Base-by-base conservation (phyloP, 2,113 vertebrate species). In the Ardeotis arabs region DNA sequence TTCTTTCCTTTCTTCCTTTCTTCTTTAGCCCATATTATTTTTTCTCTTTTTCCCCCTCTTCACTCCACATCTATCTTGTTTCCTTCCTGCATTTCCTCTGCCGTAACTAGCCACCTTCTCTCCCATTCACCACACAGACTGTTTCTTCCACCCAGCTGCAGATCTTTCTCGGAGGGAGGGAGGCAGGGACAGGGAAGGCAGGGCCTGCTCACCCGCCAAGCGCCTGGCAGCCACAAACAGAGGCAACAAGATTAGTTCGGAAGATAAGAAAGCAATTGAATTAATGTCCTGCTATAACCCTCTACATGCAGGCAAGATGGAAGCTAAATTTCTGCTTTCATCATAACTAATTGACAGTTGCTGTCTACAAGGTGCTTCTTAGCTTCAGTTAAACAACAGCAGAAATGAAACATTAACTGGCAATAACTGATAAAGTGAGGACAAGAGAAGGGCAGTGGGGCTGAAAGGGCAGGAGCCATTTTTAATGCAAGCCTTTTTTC, bases 251-350 rank as follows among this genome's bases (percentile, higher is more conserved):
- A 60, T 87, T 33, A 84, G 29, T 67, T 79, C 50, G 82, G 83
- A 91, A 89, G 76, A 92, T 91, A 96, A 87, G 69, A 37, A 82
- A 90, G 70, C 14, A 90, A 95, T 95, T 75, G 31, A 87, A 93
- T 94, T 91, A 79, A 68, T 49, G 72, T 50, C 80, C 50, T 84
- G 58, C 49, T 82, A 24, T 72, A 88, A 75, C 37, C 68, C 35
- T 62, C 63, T 81, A 79, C 91, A 84, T 50, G 49, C 49, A 91
- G 91, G 66, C 76, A 81, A 89, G 80, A 75, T 89, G 80, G 80
- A 82, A 93, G 83, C 35, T 84, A 41, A 76, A 75, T 93, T 93
- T 87, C 79, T 96, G 90, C 70, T 95, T 96, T 96, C 52, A 58
- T 94, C 52, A 16, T 68, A 87, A 87, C 83, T 94, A 95, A 92